phyloP scores from a whole-genome alignment of 2,888 invertebrate species.

The Chesias legatella region DNA sequence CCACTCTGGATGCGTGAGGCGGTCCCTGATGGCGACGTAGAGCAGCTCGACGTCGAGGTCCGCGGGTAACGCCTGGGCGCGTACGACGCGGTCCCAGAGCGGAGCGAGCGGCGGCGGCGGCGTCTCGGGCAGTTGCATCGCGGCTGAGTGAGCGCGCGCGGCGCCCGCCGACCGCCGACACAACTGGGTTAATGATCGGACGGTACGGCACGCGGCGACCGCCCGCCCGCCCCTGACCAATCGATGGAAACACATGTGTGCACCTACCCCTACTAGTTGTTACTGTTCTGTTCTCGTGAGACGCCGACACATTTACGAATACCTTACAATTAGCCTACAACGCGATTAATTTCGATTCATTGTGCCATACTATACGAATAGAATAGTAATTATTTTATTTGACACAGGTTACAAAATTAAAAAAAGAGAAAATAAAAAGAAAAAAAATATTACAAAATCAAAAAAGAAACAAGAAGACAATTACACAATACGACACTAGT shows the following conservation, averaged over 20 bases:
- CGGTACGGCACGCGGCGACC: constrained; percentile 66
- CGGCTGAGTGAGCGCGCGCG: constrained; percentile 47
- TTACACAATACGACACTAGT: too few species aligned
- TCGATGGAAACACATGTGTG: constrained; percentile 59
- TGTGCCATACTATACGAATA: too few species aligned
- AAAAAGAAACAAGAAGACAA: too few species aligned
- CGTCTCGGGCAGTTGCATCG: constrained; percentile 73
- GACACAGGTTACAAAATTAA: too few species aligned
- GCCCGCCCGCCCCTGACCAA: constrained; percentile 69
- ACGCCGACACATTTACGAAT: constrained; percentile 8
- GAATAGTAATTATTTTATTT: too few species aligned
- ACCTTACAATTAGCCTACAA: not conserved
- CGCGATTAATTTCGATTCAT: too few species aligned
- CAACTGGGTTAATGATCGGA: constrained; percentile 80
- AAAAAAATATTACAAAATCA: too few species aligned
- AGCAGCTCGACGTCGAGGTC: constrained; percentile 83
- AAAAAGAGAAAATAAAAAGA: too few species aligned
- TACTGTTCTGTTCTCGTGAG: not conserved
- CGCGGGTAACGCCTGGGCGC: constrained; percentile 86
- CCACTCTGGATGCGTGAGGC: constrained; percentile 89
- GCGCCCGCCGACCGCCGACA: constrained; percentile 66
- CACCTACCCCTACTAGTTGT: constrained; percentile 13
- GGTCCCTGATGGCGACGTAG: constrained; percentile 85
- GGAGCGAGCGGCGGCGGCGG: constrained; percentile 83
- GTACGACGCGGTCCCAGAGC: constrained; percentile 89